Percentiles rank a stretch among this genome's conserved stretches.
Evolutionary conservation across 2,797 vertebrate genomes (phyloP).

Genomic region (Cryptoblepharus egeriae): DNA sequence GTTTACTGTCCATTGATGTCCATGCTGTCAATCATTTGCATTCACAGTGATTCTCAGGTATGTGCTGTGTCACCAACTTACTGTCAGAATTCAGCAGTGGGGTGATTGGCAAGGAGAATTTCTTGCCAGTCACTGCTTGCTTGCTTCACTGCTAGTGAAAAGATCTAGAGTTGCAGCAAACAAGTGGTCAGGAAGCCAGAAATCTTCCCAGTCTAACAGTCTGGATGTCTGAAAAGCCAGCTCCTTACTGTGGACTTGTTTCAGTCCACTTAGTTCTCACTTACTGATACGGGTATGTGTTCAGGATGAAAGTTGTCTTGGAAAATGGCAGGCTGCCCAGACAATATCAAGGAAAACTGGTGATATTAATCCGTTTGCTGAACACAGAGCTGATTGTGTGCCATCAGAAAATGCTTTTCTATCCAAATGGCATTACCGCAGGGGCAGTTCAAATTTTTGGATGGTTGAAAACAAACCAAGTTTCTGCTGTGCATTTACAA

Average conservation of each 20-base stretch:
- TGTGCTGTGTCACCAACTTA: background rate
- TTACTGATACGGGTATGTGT: background rate
- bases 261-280: background rate
- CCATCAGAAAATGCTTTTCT: background rate
- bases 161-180: background rate
- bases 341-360: background rate
- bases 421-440: background rate
- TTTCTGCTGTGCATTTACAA: background rate
- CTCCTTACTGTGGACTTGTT: background rate
- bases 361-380: background rate
- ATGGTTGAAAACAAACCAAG: background rate
- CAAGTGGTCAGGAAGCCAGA: background rate
- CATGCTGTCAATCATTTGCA: background rate
- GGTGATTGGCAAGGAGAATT: background rate
- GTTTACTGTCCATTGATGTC: background rate
- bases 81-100: background rate
- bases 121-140: too few species aligned
- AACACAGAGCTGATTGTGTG: background rate
- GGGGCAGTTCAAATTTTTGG: background rate
- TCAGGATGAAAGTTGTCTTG: background rate
- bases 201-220: background rate
- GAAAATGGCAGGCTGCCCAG: background rate
- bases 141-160: background rate
- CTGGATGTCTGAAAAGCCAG: background rate
- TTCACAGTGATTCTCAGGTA: background rate